These are phyloP conservation scores for Chrosomus eos DNA, from an alignment of 2,797 vertebrate species.

Conservation along the genomic window DNA sequence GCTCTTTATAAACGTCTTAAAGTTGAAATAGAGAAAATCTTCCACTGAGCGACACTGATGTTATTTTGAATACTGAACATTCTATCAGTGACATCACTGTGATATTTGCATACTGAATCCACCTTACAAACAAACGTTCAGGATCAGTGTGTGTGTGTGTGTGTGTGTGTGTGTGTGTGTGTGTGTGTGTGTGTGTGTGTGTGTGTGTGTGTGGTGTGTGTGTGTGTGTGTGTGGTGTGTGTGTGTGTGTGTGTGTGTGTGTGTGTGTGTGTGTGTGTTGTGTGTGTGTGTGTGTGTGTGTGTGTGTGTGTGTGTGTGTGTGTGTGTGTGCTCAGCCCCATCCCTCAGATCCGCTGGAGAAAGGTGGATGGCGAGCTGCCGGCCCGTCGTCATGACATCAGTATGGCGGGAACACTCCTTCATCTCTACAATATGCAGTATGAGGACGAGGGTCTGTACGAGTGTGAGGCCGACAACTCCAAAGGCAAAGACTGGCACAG, in stretches of 20 bases:
- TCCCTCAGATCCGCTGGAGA: conserved; percentile 92
- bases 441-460: conserved; percentile 89
- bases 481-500: conserved; percentile 90
- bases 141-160: too few relatives aligned
- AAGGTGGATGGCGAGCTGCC: conserved; percentile 86
- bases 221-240: not conserved
- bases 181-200: not conserved
- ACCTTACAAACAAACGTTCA: too few relatives aligned
- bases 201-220: not conserved
- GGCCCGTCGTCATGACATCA: conserved; percentile 80
- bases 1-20: not conserved
- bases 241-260: not conserved
- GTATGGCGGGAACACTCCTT: conserved; percentile 86
- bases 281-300: not conserved
- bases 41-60: too few relatives aligned
- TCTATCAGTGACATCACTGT: not conserved
- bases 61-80: too few relatives aligned
- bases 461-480: conserved; percentile 91
- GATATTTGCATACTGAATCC: not conserved
- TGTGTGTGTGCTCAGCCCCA: conserved; percentile 79
- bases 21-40: not conserved
- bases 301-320: not conserved
- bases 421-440: conserved; percentile 89
- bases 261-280: not conserved
- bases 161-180: not conserved